Conservation (phyloP, 2,113 vertebrate species). For the Columba livia region DNA sequence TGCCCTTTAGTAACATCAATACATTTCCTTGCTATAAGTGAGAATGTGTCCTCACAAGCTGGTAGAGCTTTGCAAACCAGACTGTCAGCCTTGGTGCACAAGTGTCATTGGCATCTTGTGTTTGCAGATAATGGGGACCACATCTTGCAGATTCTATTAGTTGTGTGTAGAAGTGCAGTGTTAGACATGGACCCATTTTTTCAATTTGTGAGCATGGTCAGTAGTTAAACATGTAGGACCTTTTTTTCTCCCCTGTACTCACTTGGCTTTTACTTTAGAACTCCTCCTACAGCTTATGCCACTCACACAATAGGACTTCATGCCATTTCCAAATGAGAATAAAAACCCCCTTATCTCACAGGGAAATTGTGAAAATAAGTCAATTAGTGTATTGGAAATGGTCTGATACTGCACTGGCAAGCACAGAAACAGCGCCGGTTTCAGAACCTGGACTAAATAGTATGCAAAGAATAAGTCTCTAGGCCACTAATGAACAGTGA, state of each 20-base stretch:
- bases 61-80: not conserved
- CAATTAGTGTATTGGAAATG: not conserved
- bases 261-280: not conserved
- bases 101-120: not conserved
- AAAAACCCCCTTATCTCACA: not conserved
- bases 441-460: conserved; percentile 4
- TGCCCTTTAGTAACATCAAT: not conserved
- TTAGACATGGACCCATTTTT: not conserved
- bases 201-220: not conserved
- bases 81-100: no score
- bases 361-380: not conserved
- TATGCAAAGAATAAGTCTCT: conserved; percentile 24
- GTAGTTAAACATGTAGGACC: not conserved
- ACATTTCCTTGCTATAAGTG: fast-evolving
- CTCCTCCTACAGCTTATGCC: not conserved
- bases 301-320: not conserved
- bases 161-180: not conserved
- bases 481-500: conserved; percentile 41
- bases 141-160: not conserved
- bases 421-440: not conserved
- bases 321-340: not conserved
- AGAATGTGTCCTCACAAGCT: not conserved
- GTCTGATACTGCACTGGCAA: not conserved
- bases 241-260: not conserved
- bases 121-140: not conserved